Conservation (phyloP, 2,797 vertebrate species). For the Enteromius thamalakanensis region DNA sequence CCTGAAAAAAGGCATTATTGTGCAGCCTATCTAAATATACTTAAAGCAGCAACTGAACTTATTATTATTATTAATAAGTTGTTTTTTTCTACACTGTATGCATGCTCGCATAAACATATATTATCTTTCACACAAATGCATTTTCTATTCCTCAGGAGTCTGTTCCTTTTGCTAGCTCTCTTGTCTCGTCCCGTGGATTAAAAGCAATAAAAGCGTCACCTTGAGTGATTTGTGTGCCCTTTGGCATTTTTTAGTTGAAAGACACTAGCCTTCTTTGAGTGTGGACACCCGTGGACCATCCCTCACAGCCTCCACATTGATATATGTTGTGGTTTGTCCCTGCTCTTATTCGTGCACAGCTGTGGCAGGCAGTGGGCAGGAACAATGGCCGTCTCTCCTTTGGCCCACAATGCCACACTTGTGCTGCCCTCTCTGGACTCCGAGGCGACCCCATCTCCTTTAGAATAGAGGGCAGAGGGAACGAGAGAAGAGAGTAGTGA, state of each 20-base stretch:
- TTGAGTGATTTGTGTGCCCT: slow-evolving; percentile 50
- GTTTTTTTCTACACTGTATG: not conserved
- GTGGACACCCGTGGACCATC: slow-evolving; percentile 55
- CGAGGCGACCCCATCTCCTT: slow-evolving; percentile 51
- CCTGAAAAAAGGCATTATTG: not conserved
- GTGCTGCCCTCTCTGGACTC: slow-evolving; percentile 57
- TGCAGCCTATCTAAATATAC: not conserved
- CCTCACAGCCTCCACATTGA: slow-evolving; percentile 65
- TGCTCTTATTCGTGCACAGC: slow-evolving; percentile 66
- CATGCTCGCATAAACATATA: not conserved
- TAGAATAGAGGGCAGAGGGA: slow-evolving; percentile 38
- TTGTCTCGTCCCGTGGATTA: slow-evolving; percentile 23
- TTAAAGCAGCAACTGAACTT: not conserved
- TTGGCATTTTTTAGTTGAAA: slow-evolving; percentile 50
- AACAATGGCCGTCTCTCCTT: slow-evolving; percentile 66
- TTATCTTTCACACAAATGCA: not conserved
- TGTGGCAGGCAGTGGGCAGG: slow-evolving; percentile 60
- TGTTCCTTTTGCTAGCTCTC: slow-evolving; percentile 22
- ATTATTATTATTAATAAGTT: too few relatives aligned
- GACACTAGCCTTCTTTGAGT: slow-evolving; percentile 61
- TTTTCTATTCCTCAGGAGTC: slow-evolving; percentile 22
- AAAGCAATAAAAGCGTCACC: slow-evolving; percentile 49
- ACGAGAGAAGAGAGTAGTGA: slow-evolving; percentile 14
- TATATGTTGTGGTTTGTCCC: slow-evolving; percentile 63
- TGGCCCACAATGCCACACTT: slow-evolving; percentile 67